Evolutionary conservation across 2,888 invertebrate species (phyloP).

Genomic region (Agrochola lychnidis): DNA sequence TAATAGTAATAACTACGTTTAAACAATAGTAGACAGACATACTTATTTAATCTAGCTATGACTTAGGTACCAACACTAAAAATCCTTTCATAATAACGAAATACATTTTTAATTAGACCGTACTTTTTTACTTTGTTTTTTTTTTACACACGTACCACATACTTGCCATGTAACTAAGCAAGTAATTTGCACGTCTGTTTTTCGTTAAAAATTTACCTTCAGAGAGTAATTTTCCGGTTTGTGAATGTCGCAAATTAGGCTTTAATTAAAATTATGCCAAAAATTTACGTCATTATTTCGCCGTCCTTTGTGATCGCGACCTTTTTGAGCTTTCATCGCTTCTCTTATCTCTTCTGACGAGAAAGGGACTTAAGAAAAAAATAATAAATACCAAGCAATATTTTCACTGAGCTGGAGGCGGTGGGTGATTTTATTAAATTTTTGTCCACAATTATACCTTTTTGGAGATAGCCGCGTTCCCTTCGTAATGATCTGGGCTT

Average conservation of each 20-base stretch:
- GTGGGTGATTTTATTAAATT: slow-evolving; percentile 63
- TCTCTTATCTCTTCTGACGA: slow-evolving; percentile 77
- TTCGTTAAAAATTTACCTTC: slow-evolving; percentile 69
- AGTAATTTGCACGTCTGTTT: slow-evolving; percentile 66
- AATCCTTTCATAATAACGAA: slow-evolving; percentile 24
- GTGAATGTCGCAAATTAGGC: slow-evolving; percentile 83
- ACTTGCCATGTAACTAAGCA: slow-evolving; percentile 33
- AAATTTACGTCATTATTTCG: slow-evolving; percentile 84
- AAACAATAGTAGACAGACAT: neutral
- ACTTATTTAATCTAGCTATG: neutral
- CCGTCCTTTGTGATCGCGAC: slow-evolving; percentile 82
- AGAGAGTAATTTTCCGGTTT: slow-evolving; percentile 79
- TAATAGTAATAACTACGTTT: neutral
- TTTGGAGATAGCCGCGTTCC: slow-evolving; percentile 40
- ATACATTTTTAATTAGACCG: slow-evolving; percentile 43
- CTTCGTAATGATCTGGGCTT: slow-evolving; percentile 42
- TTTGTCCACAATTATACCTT: slow-evolving; percentile 49
- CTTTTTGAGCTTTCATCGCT: slow-evolving; percentile 76
- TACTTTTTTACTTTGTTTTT: slow-evolving; percentile 10
- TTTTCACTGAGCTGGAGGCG: slow-evolving; percentile 63
- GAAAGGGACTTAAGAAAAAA: slow-evolving; percentile 74
- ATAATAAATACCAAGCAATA: slow-evolving; percentile 77
- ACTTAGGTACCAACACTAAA: neutral
- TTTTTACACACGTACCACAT: slow-evolving; percentile 14
- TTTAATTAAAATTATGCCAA: slow-evolving; percentile 87